Percentiles rank a stretch among this genome's conserved stretches.
These are phyloP conservation scores for Heliconius cydno DNA, from an alignment of 2,888 invertebrate species.

Conservation along the genomic window DNA sequence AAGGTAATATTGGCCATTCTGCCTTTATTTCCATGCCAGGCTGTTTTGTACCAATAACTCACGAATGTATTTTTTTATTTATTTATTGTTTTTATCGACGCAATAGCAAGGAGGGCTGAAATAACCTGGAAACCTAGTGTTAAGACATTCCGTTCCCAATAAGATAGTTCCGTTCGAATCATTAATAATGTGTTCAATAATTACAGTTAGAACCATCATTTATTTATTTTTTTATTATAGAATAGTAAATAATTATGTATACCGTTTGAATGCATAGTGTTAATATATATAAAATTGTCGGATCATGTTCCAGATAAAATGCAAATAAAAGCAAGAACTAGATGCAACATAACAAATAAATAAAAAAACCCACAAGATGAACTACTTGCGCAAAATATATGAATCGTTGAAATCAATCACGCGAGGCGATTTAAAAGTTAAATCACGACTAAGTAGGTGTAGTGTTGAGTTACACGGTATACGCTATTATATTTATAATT, in stretches of 20 bases:
- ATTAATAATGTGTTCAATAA: background rate
- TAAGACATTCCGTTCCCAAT: no score
- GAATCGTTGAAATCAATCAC: constrained; percentile 48
- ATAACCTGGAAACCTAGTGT: no score
- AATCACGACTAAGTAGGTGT: constrained; percentile 44
- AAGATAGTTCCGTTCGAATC: no score
- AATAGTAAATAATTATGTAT: background rate
- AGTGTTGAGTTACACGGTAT: constrained; percentile 32
- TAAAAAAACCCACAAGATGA: constrained; percentile 30
- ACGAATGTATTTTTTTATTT: no score
- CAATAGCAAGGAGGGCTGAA: no score
- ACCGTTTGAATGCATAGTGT: background rate
- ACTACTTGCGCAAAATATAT: constrained; percentile 44
- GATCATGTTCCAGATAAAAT: constrained; percentile 30
- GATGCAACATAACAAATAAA: constrained; percentile 29
- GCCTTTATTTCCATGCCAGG: background rate
- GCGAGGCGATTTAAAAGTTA: constrained; percentile 48
- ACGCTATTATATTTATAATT: constrained; percentile 17
- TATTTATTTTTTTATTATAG: background rate
- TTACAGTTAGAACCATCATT: background rate
- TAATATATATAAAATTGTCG: constrained; percentile 7
- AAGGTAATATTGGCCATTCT: background rate
- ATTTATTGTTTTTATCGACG: no score
- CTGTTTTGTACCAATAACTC: background rate
- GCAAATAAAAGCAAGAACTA: constrained; percentile 14